Conservation (phyloP, 2,888 invertebrate species). For the Ephialtes manifestator region DNA sequence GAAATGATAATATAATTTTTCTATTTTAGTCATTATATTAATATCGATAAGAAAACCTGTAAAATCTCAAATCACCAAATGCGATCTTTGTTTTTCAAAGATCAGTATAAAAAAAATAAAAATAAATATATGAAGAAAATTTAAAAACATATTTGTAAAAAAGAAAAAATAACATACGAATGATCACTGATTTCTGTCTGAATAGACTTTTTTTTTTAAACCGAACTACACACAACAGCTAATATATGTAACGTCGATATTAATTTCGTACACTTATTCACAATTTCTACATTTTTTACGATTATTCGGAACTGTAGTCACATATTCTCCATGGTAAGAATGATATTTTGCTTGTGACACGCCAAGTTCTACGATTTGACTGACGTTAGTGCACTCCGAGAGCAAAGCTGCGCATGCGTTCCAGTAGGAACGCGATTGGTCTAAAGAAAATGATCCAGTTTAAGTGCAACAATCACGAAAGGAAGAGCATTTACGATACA, state of each 20-base stretch:
- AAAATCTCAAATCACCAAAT: background rate
- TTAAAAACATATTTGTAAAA: no score
- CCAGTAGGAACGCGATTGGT: background rate
- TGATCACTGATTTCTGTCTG: no score
- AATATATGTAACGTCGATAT: no score
- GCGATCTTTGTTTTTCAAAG: background rate
- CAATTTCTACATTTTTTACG: background rate
- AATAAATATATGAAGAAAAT: no score
- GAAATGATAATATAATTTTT: background rate
- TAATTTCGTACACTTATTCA: background rate
- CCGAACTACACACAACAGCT: background rate
- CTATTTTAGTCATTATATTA: no score
- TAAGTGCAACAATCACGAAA: slow-evolving; percentile 7
- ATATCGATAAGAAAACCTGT: background rate
- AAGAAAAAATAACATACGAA: no score
- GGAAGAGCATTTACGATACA: background rate
- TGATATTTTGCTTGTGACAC: background rate
- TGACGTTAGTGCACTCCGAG: background rate
- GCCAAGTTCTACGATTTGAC: background rate
- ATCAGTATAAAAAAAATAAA: no score
- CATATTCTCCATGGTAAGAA: background rate
- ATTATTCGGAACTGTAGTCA: background rate
- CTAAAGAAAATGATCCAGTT: background rate
- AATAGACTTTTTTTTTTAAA: no score
- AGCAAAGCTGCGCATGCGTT: background rate